These are phyloP conservation scores for Sebastiscus tertius DNA, from an alignment of 2,797 vertebrate species.

Conservation along the genomic window DNA sequence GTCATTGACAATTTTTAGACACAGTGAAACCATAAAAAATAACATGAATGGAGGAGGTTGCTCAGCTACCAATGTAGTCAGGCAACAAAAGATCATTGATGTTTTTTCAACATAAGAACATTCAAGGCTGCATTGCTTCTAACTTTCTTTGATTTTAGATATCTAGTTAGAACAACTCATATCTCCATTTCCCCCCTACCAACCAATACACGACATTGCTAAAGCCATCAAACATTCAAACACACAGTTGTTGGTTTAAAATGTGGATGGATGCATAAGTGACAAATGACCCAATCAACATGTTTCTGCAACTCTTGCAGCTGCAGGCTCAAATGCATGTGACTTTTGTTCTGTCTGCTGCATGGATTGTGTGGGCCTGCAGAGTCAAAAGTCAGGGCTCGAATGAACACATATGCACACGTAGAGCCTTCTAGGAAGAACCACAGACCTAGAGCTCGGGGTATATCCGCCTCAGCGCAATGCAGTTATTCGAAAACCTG, in stretches of 20 bases:
- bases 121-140: neutral
- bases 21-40: slow-evolving; percentile 63
- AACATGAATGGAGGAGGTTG: slow-evolving; percentile 66
- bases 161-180: neutral
- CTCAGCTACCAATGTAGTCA: neutral
- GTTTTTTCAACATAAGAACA: neutral
- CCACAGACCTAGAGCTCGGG: slow-evolving; percentile 72
- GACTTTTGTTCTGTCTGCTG: slow-evolving; percentile 6
- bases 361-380: slow-evolving; percentile 40
- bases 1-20: slow-evolving; percentile 63
- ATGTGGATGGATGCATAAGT: neutral
- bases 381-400: slow-evolving; percentile 34
- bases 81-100: neutral
- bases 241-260: neutral
- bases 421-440: slow-evolving; percentile 85
- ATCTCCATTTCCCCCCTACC: neutral
- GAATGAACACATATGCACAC: slow-evolving; percentile 1
- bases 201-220: neutral
- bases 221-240: neutral
- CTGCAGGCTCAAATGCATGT: slow-evolving; percentile 23
- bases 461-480: slow-evolving; percentile 71
- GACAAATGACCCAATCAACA: slow-evolving; percentile 1
- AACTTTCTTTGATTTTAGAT: neutral
- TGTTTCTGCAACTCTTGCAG: slow-evolving; percentile 8
- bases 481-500: slow-evolving; percentile 74